A percentile compares a stretch with the other conserved stretches of the same genome.
Conservation (phyloP, 2,113 vertebrate species). For the Maccullochella peelii region DNA sequence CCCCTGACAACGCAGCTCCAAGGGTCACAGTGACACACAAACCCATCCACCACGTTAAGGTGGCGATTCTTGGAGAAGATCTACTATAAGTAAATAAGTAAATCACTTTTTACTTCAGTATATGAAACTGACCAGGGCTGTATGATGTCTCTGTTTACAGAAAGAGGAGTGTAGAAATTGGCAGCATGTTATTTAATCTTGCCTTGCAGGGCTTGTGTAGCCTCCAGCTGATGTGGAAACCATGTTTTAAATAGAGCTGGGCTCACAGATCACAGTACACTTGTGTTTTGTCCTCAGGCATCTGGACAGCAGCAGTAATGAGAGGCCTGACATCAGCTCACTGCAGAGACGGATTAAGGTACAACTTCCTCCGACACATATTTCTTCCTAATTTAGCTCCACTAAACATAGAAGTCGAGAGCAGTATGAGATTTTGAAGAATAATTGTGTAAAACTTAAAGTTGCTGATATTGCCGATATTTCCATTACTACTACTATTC, state of each 20-base stretch:
- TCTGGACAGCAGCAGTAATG: slow-evolving; percentile 97
- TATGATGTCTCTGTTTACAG: too few species aligned
- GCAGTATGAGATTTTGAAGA: background rate
- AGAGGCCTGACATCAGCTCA: slow-evolving; percentile 95
- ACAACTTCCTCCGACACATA: slow-evolving; percentile 79
- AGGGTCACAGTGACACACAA: too few species aligned
- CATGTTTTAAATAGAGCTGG: background rate
- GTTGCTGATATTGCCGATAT: too few species aligned
- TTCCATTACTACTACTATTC: too few species aligned
- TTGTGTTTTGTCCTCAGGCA: slow-evolving; percentile 77
- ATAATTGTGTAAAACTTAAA: background rate
- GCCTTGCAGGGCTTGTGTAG: background rate
- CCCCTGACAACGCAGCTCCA: too few species aligned
- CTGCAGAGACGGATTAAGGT: slow-evolving; percentile 98
- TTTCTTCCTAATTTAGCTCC: background rate
- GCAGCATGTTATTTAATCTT: too few species aligned
- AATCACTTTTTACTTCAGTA: too few species aligned
- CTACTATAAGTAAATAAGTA: too few species aligned
- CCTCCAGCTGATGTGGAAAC: background rate
- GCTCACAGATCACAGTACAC: background rate
- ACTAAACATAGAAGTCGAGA: background rate
- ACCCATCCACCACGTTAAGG: too few species aligned
- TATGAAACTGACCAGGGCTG: too few species aligned
- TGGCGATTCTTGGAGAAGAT: too few species aligned
- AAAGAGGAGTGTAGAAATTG: too few species aligned